Evolutionary conservation across 2,113 vertebrate genomes (phyloP).

Genomic region (Xiphophorus couchianus): DNA sequence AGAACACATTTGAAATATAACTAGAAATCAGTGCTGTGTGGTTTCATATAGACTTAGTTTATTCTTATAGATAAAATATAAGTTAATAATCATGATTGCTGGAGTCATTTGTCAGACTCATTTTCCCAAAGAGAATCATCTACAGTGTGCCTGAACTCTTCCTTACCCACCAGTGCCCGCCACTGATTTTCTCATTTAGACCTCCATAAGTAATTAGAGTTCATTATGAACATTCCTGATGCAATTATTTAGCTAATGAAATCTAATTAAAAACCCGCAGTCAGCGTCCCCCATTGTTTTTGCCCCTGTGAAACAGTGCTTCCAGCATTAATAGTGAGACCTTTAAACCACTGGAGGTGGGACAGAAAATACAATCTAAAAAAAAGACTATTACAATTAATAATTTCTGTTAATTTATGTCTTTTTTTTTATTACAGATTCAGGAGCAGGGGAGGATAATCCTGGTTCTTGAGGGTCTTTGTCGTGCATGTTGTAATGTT

Average conservation of each 20-base stretch:
- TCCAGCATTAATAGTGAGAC: slow-evolving; percentile 48
- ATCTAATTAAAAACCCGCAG: slow-evolving; percentile 70
- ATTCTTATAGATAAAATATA: slow-evolving; percentile 23
- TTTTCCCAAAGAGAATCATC: slow-evolving; percentile 69
- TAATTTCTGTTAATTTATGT: neutral
- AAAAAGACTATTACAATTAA: neutral
- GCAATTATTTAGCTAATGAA: slow-evolving; percentile 75
- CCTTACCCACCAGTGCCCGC: slow-evolving; percentile 44
- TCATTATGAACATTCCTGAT: slow-evolving; percentile 75
- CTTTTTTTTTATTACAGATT: neutral
- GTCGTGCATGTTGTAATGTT: no score
- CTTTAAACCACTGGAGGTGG: slow-evolving; percentile 12
- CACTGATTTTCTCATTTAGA: slow-evolving; percentile 74
- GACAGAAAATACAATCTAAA: neutral
- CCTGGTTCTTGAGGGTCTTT: neutral
- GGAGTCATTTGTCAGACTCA: slow-evolving; percentile 55
- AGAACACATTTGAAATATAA: neutral
- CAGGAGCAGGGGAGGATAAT: slow-evolving; percentile 4
- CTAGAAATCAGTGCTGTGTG: slow-evolving; percentile 6
- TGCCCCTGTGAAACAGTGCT: slow-evolving; percentile 20
- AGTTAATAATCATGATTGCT: slow-evolving; percentile 49
- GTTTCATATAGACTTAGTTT: neutral
- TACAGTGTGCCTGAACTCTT: slow-evolving; percentile 52
- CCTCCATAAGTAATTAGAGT: slow-evolving; percentile 73
- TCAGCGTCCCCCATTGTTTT: slow-evolving; percentile 60